Base-by-base conservation (phyloP, 2,113 vertebrate genomes). In the Rynchops niger region DNA sequence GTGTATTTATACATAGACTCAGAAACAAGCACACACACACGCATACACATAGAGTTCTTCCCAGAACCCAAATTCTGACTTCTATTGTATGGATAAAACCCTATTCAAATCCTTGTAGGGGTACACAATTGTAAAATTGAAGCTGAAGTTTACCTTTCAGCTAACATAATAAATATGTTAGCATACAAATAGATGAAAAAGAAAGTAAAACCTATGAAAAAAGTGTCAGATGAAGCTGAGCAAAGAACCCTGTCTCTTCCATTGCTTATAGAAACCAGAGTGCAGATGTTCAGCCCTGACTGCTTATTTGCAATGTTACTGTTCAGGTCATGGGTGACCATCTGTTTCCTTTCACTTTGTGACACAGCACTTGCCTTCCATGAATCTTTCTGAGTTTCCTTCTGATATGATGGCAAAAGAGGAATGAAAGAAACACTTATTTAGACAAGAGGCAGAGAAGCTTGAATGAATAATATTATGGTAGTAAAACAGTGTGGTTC, bases 251-350 rank as follows among this genome's bases (percentile, higher is more conserved):
- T 45, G 21, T 81, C 40, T 80, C 76, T 83, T 62, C 67, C 65
- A 38, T 32, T 88, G 83, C 91, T 95, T 88, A 17, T 19, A 77
- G 90, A 91, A 94, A 94, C 27, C 67, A 59, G 45, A 83, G 58
- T 95, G 90, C 96, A 96, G 97, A 93, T 95, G 93, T 94, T 96
- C 88, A 88, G 74, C 45, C 62, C 87, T 50, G 70, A 27, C 88
- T 92, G 86, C 92, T 93, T 94, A 78, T 95, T 94, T 93, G 95
- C 93, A 88, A 4, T 81, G 90, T 90, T 92, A 66, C 79, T 93
- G 94, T 78, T 92, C 73, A 82, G 96, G 96, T 95, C 93, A 91
- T 12, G 86, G 95, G 96, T 95, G 95, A 95, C 93, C 95, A 95
- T 95, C 95, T 96, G 96, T 92, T 97, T 95, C 95, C 94, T 91